Evolutionary conservation across 1,140 invertebrate species (phyloP), one percentile per base, ranked within the genome.

Genomic region (Bactericera cockerelli): DNA sequence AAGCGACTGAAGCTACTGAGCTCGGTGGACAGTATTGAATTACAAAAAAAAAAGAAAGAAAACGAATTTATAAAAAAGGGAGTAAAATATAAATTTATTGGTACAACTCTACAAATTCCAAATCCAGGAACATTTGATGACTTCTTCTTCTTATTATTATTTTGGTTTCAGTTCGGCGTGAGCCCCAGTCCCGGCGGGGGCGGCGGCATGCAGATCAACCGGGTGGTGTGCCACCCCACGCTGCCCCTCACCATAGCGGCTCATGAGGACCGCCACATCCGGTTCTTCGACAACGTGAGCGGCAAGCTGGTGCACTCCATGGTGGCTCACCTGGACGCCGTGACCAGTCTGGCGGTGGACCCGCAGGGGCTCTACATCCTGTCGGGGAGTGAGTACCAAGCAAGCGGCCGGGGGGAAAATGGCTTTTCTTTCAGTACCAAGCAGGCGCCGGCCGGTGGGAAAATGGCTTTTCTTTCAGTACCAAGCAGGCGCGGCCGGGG

Each of bases 241-340:
- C 79, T 98, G 68, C 89, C 94, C 42, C 75, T 98, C 42, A 91
- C 93, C 55, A 87, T 99, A 61, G 93, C 93, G 57, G 97, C 94
- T 66, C 93, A 98, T 74, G 94, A 98, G 74, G 96, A 99, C 75
- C 81, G 92, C 54, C 89, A 97, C 71, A 98, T 99, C 74, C 82
- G 94, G 66, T 98, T 98, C 76, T 99, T 92, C 81, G 95, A 99
- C 74, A 94, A 93, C 70, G 89, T 83, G 68, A 89, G 87, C 60
- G 94, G 93, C 11, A 90, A 91, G 73, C 80, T 95, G 75, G 84
- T 95, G 62, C 93, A 98, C 75, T 86, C 90, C 36, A 98, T 99
- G 91, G 94, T 98, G 62, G 96, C 96, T 61, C 97, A 99, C 78
- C 79, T 98, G 68, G 95, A 99, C 75, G 90, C 94, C 61, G 94